Evolutionary conservation across 2,797 vertebrate species (phyloP), one percentile per base, ranked within the genome.

Genomic region (Cossypha heuglini): DNA sequence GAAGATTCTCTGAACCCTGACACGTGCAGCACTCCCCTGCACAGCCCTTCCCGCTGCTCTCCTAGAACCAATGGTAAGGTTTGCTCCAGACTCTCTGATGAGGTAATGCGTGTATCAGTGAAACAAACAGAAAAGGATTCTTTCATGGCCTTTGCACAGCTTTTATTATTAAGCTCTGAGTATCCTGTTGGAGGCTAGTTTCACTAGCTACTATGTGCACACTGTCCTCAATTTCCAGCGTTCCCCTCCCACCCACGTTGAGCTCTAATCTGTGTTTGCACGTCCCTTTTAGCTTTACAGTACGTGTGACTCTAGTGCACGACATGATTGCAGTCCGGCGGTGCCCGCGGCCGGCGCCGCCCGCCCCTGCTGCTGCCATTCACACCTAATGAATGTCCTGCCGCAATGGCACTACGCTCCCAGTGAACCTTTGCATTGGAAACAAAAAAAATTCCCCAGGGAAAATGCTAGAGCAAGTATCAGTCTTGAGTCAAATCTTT

Each of bases 271-370:
- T 97, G 97, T 98, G 98, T 98, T 98, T 99, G 98, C 98, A 99
- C 98, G 98, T 99, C 99, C 99, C 98, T 99, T 99, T 99, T 98
- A 98, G 98, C 98, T 98, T 99, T 99, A 99, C 99, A 99, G 99
- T 99, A 99, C 98, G 98, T 98, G 98, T 99, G 98, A 99, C 99
- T 98, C 98, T 99, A 99, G 99, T 99, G 99, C 99, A 99, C 99
- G 98, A 98, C 97, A 98, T 98, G 98, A 98, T 98, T 51, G 28
- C 49, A 51, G 48, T 11, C 26, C 16, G 26, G 49, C 49, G 26
- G 49, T 29, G 16, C 48, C 49, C 49, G 49, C 24, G 98, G 98
- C 96, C 97, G 98, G 98, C 97, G 94, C 96, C 78, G 94, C 97
- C 98, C 98, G 98, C 97, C 97, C 98, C 97, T 97, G 98, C 98